Evolutionary conservation across 2,113 vertebrate species (phyloP), one percentile per base, ranked within the genome.

Genomic region (Argyrosomus japonicus): DNA sequence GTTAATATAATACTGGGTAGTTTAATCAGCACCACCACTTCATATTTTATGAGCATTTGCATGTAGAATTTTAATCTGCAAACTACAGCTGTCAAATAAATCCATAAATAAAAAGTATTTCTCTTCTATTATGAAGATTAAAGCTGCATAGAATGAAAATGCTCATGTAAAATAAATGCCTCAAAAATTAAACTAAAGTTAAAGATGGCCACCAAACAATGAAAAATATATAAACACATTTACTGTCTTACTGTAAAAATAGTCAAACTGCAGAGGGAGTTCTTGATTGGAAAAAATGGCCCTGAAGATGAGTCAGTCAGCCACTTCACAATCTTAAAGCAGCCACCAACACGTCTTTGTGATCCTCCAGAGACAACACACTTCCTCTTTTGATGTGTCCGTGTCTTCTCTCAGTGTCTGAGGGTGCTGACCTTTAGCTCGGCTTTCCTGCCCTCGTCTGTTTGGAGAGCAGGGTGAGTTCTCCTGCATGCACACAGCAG

Each of bases 381-480:
- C 61, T 79, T 86, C 87, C 73, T 84, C 87, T 77, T 89, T 88
- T 91, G 91, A 92, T 90, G 87, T 87, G 84, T 80, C 73, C 63
- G 62, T 53, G 80, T 84, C 82, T 64, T 65, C 82, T 48, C 86
- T 72, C 79, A 1, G 67, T 75, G 86, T 91, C 86, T 86, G 48
- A 62, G 75, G 77, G 75, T 6, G 73, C 58, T 91, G 93, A 91
- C 93, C 91, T 93, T 83, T 86, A 67, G 67, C 85, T 77, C 45
- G 17, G 40, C 61, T 71, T 77, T 79, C 87, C 88, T 90, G 86
- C 67, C 84, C 77, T 86, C 74, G 12, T 84, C 83, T 89, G 86
- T 89, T 90, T 87, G 77, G 75, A 84, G 87, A 70, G 43, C 68
- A 61, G 83, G 75, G 27, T 1, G 19, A 81, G 58, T 69, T 63